Base-by-base conservation (phyloP, 2,888 invertebrate species). In the Caradrina kadenii region DNA sequence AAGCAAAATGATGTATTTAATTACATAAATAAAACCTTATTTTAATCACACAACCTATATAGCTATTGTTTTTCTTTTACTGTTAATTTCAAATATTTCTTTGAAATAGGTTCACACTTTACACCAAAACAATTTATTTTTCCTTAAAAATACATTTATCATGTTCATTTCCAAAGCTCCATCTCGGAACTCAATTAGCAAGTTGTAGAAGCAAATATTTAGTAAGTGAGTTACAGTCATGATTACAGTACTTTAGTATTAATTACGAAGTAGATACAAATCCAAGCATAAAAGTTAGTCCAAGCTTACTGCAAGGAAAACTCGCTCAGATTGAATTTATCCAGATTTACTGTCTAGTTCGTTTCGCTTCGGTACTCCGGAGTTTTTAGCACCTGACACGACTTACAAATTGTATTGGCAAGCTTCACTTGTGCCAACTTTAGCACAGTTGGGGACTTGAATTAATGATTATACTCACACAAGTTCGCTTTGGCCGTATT, bases 361-460 rank as follows among this genome's bases (percentile, higher is more conserved):
- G 88, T 87, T 89, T 87, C 87, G 86, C 84, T 86, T 76, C 86
- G 80, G 86, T 77, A 61, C 67, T 73, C 67, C 11, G 84, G 88
- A 92, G 90, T 92, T 92, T 92, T 93, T 92, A 91, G 90, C 92
- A 94, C 93, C 94, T 94, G 94, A 93, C 92, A 84, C 87, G 93
- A 93, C 91, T 93, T 90, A 91, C 89, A 91, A 93, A 91, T 90
- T 90, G 90, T 91, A 90, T 89, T 89, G 90, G 89, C 90, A 86
- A 89, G 89, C 86, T 87, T 75, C 83, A 84, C 69, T 80, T 80
- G 86, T 84, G 85, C 87, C 81, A 88, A 86, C 79, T 81, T 72
- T 67, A 75, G 73, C 78, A 75, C 80, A 79, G 85, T 82, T 81
- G 71, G 75, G 69, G 82, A 65, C 84, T 76, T 87, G 88, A 88